Percentiles rank a stretch among this genome's conserved stretches.
Conservation (phyloP, 2,888 invertebrate species). For the Hybos culiciformis region DNA sequence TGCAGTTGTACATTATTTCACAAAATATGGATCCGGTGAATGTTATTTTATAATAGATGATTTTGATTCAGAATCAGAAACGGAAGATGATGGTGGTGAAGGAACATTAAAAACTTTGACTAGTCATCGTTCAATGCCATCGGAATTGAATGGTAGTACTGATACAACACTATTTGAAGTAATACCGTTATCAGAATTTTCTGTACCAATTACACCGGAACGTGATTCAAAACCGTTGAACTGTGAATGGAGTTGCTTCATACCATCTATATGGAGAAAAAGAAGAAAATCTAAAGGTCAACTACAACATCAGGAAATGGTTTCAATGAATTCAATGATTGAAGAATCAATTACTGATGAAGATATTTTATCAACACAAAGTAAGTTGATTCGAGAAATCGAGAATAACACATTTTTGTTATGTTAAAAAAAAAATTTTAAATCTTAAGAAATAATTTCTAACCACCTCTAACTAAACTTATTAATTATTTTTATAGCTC, state of each 20-base stretch:
- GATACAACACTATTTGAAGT: constrained; percentile 41
- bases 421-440: not conserved
- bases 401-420: not conserved
- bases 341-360: constrained; percentile 8
- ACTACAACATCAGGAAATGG: not conserved
- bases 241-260: constrained; percentile 10
- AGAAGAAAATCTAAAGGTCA: constrained; percentile 7
- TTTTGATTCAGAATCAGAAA: constrained; percentile 46
- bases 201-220: constrained; percentile 35
- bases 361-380: not conserved
- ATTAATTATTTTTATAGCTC: constrained; percentile 4
- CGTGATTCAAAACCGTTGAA: constrained; percentile 1
- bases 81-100: constrained; percentile 28
- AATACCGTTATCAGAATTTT: constrained; percentile 48
- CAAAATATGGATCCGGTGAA: constrained; percentile 71
- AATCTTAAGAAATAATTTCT: not conserved
- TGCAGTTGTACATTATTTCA: constrained; percentile 73
- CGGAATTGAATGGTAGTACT: constrained; percentile 24
- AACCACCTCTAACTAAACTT: not conserved
- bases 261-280: constrained; percentile 9
- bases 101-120: constrained; percentile 15
- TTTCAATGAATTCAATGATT: too few relatives aligned
- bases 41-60: constrained; percentile 52
- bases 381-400: not conserved
- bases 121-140: constrained; percentile 20